phyloP scores from a whole-genome alignment of 92 coral and sea anemone genomes.

The Umimayanthus kanabou region DNA sequence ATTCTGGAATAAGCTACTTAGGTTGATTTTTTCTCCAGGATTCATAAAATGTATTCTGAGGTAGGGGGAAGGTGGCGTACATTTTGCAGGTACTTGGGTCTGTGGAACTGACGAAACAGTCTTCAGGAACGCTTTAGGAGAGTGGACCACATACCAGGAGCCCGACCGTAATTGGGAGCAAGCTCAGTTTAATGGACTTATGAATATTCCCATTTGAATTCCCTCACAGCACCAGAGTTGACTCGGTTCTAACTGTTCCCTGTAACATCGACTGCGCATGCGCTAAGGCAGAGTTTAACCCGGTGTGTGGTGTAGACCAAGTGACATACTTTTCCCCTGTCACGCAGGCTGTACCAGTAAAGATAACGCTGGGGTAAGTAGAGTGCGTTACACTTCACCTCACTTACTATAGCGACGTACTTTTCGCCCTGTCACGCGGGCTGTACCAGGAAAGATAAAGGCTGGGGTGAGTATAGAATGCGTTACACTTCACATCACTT shows the following conservation, averaged over 20 bases:
- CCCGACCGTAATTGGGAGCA: no score
- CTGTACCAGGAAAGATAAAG: no score
- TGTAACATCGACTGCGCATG: constrained; percentile 86
- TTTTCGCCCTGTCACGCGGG: no score
- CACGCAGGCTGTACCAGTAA: constrained; percentile 78
- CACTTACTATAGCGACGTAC: constrained; percentile 70
- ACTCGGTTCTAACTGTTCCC: constrained; percentile 36
- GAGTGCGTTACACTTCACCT: background rate
- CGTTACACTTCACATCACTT: background rate
- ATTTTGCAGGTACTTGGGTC: no score
- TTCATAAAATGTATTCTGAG: no score
- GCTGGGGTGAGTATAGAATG: constrained; percentile 33
- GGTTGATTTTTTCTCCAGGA: no score
- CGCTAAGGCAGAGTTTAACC: constrained; percentile 69
- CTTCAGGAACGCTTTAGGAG: no score
- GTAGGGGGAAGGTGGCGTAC: no score
- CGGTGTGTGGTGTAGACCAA: constrained; percentile 81
- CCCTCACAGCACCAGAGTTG: constrained; percentile 14
- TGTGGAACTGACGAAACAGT: no score
- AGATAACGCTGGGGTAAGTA: constrained; percentile 35
- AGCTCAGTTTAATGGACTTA: background rate
- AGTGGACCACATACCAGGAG: no score
- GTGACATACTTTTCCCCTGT: constrained; percentile 84
- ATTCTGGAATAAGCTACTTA: no score
- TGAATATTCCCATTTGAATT: background rate